Conservation (phyloP, 2,113 vertebrate species). For the Galbula dea region DNA sequence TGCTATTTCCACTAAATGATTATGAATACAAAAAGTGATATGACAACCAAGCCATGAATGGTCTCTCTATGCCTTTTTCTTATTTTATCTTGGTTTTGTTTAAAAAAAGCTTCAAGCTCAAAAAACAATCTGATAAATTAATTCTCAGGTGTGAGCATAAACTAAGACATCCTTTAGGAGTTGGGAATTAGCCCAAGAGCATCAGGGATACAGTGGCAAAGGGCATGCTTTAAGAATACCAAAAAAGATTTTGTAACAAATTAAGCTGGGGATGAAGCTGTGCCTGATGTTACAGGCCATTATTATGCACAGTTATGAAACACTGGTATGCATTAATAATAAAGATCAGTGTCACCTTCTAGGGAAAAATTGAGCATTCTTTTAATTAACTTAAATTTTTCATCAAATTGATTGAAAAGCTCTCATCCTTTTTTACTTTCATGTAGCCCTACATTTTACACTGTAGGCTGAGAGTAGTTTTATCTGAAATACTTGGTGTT, state of each 20-base stretch:
- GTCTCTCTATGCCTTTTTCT: constrained; percentile 3
- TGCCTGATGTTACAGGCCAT: constrained; percentile 71
- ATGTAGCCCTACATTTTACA: constrained; percentile 72
- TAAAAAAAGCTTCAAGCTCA: constrained; percentile 47
- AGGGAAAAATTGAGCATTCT: constrained; percentile 77
- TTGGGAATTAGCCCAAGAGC: constrained; percentile 65
- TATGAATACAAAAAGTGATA: constrained; percentile 15
- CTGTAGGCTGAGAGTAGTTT: constrained; percentile 57
- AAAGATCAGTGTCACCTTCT: constrained; percentile 80
- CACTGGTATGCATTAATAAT: constrained; percentile 79
- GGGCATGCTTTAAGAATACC: constrained; percentile 73
- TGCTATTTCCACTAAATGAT: constrained; percentile 29
- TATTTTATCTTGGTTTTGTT: not conserved
- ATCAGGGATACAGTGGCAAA: constrained; percentile 62
- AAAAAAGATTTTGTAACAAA: constrained; percentile 80
- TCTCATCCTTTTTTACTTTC: constrained; percentile 75
- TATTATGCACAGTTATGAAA: constrained; percentile 73
- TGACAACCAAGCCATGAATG: constrained; percentile 25
- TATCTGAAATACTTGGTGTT: constrained; percentile 54
- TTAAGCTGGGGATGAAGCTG: constrained; percentile 71
- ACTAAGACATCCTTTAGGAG: constrained; percentile 61
- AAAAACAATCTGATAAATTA: constrained; percentile 74
- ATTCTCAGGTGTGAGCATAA: constrained; percentile 74
- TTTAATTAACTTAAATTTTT: constrained; percentile 85
- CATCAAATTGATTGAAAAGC: constrained; percentile 81